Evolutionary conservation across 2,888 invertebrate species (phyloP).

Genomic region (Netelia fuscicornis): DNA sequence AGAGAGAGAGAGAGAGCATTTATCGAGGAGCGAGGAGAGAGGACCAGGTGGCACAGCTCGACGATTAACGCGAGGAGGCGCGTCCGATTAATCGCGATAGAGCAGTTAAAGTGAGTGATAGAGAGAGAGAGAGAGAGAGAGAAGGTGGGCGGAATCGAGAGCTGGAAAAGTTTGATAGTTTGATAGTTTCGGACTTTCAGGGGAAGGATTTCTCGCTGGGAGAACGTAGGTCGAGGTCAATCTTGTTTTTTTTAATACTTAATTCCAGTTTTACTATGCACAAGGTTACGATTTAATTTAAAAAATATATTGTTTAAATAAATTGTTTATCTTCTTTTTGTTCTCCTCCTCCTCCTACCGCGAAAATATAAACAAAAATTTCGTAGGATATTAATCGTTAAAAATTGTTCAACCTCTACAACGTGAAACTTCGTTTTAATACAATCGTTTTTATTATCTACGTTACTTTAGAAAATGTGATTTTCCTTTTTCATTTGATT

Average conservation of each 20-base stretch:
- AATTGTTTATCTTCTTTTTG: too few species aligned
- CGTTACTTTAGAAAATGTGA: too few species aligned
- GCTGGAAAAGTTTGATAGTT: conserved; percentile 55
- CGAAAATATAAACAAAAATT: too few species aligned
- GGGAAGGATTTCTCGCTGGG: conserved; percentile 16
- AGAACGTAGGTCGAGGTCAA: conserved; percentile 43
- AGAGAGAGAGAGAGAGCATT: not conserved
- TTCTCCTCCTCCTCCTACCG: too few species aligned
- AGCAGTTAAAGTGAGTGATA: conserved; percentile 11
- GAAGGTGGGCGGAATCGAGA: conserved; percentile 64
- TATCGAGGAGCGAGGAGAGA: conserved; percentile 45
- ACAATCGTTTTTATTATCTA: too few species aligned
- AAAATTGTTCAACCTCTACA: too few species aligned
- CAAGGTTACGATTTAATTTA: too few species aligned
- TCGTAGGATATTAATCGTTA: too few species aligned
- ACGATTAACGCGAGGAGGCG: conserved; percentile 68
- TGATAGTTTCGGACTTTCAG: conserved; percentile 51
- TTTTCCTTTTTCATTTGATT: too few species aligned
- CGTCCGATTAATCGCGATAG: conserved; percentile 60
- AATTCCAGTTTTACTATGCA: not conserved
- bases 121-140: conserved; percentile 57
- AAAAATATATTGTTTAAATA: too few species aligned
- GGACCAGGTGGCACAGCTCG: conserved; percentile 66
- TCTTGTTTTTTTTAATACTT: conserved; percentile 4
- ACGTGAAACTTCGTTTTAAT: too few species aligned